Evolutionary conservation across 1,140 invertebrate genomes (phyloP), one percentile per base, ranked within the genome.

Genomic region (Cotesia glomerata): DNA sequence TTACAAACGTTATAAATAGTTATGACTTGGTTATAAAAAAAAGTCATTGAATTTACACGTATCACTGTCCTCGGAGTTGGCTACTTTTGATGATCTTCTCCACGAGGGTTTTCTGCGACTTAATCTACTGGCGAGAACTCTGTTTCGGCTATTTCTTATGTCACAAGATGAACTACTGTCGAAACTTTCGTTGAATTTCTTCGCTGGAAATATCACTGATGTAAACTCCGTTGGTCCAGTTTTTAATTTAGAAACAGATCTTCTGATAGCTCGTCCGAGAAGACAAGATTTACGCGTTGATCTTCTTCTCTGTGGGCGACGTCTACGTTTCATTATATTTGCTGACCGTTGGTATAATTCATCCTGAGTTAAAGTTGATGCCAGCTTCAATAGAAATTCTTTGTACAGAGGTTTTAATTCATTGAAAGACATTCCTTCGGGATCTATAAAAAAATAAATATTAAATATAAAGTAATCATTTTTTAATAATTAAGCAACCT

Each of bases 401-500:
- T 95, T 95, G 81, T 97, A 95, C 51, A 95, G 93, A 3, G 95
- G 95, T 83, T 95, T 95, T 61, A 96, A 86, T 76, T 96, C 94
- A 86, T 96, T 96, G 85, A 95, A 97, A 18, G 94, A 95, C 94
- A 97, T 96, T 62, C 95, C 95, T 81, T 95, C 93, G 0, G 94
- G 91, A 86, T 95, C 94, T 87, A 71, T 14, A 39, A 11, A 74
- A 72, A 72, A 58, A 61, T 56, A 54, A 74, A 56, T 14, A 45
- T 39, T 70, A 36, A 32, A 66, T 58, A 34, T 9, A 13, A 13
- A 16, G 45, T n/a, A n/a, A 45, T 4, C 16, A 13, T 64, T 16
- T 18, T 34, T 36, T 52, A 63, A 67, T 26, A 26, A 26, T 26
- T 26, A n/a, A n/a, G n/a, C n/a, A n/a, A n/a, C n/a, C n/a, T n/a